Base-by-base conservation (phyloP, 2,888 invertebrate genomes). In the Elmis aenea region DNA sequence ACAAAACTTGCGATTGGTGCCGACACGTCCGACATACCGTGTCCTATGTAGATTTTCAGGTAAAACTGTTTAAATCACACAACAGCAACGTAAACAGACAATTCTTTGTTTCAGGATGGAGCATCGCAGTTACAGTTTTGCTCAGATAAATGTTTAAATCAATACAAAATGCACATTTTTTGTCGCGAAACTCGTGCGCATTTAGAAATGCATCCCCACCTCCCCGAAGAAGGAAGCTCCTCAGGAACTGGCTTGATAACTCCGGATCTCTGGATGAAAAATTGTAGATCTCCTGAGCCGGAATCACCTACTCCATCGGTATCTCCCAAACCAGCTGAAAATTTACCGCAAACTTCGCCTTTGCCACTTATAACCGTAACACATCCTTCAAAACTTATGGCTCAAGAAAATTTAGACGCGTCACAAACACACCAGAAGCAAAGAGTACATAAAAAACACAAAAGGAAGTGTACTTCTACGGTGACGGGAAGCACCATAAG, bases 111-210 rank as follows among this genome's bases (percentile, higher is more conserved):
- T 18, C 79, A 90, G 75, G 92, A 92, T 59, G 91, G 91, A 25
- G 88, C 90, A 48, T 85, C 87, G 12, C 91, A 91, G 59, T 73
- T 93, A 26, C 92, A 93, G 68, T 93, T 93, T 66, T 86, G 81
- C 67, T 90, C 90, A 26, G 90, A 92, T 66, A 91, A 91, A 74
- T 94, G 93, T 61, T 74, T 93, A 50, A 93, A 92, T 63, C 92
- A 93, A 67, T 94, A 93, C 75, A 93, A 94, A 72, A 93, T 94
- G 92, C 90, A 92, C 66, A 91, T 93, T 48, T 94, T 94, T 70
- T 93, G 93, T 69, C 81, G 86, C 30, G 93, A 93, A 70, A 91
- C 93, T 3, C 85, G 90, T 62, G 91, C 92, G 4, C 92, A 92
- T 63, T 75, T 93, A 38, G 88, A 91, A 62, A 79, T 91, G 66